A percentile compares a stretch with the other conserved stretches of the same genome.
phyloP scores from a whole-genome alignment of 2,797 vertebrate genomes.

The Anisognathus igniventris region DNA sequence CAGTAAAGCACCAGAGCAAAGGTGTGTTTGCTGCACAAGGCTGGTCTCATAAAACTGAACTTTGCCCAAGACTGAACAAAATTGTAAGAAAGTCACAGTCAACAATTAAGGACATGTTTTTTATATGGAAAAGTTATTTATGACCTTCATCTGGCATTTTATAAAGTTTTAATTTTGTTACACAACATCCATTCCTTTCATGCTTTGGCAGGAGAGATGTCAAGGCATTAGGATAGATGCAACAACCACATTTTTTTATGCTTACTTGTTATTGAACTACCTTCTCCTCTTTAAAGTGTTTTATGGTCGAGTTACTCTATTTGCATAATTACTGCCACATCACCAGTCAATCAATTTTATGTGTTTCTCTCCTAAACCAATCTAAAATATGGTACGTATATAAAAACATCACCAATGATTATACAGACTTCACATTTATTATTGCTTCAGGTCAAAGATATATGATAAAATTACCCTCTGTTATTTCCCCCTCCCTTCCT shows the following conservation, averaged over 20 bases:
- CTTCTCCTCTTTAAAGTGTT: constrained; percentile 11
- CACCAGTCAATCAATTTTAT: constrained; percentile 49
- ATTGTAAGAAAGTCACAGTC: constrained; percentile 33
- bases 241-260: not conserved
- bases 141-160: constrained; percentile 10
- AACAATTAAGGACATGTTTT: not conserved
- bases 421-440: not conserved
- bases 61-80: constrained; percentile 70
- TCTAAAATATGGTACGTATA: not conserved
- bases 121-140: constrained; percentile 44
- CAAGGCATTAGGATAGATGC: not conserved
- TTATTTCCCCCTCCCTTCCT: not conserved
- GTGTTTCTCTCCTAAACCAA: constrained; percentile 10
- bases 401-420: constrained; percentile 25
- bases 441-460: constrained; percentile 3
- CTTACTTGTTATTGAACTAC: not conserved
- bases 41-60: constrained; percentile 71
- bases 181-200: constrained; percentile 9
- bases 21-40: constrained; percentile 74
- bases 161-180: constrained; percentile 30
- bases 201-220: not conserved
- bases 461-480: not conserved
- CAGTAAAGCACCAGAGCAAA: constrained; percentile 71
- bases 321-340: constrained; percentile 59
- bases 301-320: not conserved